Evolutionary conservation across 2,797 vertebrate genomes (phyloP), one percentile per base, ranked within the genome.

Genomic region (Sebastes itinus): DNA sequence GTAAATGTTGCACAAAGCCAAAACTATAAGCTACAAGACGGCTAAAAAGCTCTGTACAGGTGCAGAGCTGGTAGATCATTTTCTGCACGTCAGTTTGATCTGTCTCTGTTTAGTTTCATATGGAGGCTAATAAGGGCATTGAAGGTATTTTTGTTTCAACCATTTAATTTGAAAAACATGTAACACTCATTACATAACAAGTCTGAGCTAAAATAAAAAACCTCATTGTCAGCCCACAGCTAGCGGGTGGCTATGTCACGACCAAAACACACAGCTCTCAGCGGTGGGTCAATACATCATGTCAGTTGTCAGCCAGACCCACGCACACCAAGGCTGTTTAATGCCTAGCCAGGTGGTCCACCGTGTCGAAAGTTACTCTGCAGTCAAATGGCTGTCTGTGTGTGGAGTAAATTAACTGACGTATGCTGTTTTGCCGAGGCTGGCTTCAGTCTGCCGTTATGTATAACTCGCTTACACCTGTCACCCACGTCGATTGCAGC

Each of bases 221-320:
- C 33, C n/a, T 65, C 28, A 52, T 61, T 72, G 72, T 84, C 62
- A 71, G 62, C 58, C 27, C 65, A 64, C 56, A 66, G 71, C 68
- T 62, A 64, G 49, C 14, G 23, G 75, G 75, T 33, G 80, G 78
- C 75, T 78, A 33, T 27, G 78, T 78, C 88, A 80, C 5, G 10
- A 82, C 73, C 52, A 84, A 70, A 74, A 78, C 71, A 85, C 64
- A 66, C 71, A 42, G 63, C 71, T 77, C 72, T 84, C 71, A 64
- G 70, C 3, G 38, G 78, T 49, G 54, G 86, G 67, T 84, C 91
- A 85, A 89, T 87, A 86, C 83, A 86, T 85, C 73, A 88, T 69
- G 83, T 81, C 82, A 76, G 72, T 69, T 82, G 73, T 80, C 75
- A 85, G 81, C 78, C 81, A 79, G 63, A 87, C 70, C 71, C 63